Conservation (phyloP, 2,113 vertebrate genomes). For the Perca schrenkii region DNA sequence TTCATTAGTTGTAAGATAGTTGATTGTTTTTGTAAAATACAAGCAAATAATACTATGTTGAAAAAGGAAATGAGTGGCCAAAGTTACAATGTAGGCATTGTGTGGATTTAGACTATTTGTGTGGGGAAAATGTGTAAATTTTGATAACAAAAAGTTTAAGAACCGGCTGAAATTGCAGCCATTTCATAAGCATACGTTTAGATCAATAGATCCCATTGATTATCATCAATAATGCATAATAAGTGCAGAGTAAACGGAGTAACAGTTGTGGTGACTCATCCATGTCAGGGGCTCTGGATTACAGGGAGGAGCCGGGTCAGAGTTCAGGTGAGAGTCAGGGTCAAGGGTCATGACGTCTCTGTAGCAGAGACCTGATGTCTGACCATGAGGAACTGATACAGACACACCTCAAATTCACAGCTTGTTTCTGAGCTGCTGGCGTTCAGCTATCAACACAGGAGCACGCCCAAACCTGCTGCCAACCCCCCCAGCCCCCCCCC, state of each 20-base stretch:
- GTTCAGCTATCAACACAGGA: slow-evolving; percentile 1
- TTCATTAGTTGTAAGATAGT: neutral
- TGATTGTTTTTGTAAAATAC: neutral
- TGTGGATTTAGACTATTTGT: neutral
- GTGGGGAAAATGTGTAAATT: neutral
- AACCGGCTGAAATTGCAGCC: neutral
- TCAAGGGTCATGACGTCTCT: slow-evolving; percentile 15
- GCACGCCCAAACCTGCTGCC: slow-evolving; percentile 34
- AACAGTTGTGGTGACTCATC: slow-evolving; percentile 1
- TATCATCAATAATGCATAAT: neutral
- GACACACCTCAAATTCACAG: neutral
- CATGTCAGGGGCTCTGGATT: slow-evolving; percentile 22
- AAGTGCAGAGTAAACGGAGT: slow-evolving; percentile 15
- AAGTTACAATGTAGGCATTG: neutral
- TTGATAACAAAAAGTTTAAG: neutral
- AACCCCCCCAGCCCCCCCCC: too few relatives aligned
- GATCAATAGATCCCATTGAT: neutral
- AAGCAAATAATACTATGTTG: neutral
- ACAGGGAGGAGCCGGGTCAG: neutral
- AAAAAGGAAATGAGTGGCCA: neutral
- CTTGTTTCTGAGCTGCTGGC: neutral
- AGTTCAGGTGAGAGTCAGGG: slow-evolving; percentile 31
- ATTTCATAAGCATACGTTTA: neutral
- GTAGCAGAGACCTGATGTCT: slow-evolving; percentile 28
- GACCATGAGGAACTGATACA: neutral